Conservation (phyloP, 2,888 invertebrate genomes). For the Mellilla xanthometata region DNA sequence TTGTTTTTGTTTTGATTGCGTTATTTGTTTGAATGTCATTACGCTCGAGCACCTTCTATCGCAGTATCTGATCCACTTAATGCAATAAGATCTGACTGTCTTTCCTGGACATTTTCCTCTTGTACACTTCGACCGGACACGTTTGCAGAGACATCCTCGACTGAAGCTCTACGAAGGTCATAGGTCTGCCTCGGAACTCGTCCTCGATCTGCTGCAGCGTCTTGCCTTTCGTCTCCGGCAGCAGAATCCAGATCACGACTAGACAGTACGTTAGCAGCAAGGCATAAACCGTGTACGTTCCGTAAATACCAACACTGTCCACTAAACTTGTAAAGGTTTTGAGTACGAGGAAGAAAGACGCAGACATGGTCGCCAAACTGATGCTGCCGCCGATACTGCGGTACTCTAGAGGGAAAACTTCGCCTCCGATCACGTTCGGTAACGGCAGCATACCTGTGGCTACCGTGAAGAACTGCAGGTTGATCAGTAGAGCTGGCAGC, state of each 20-base stretch:
- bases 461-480: conserved; percentile 80
- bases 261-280: conserved; percentile 75
- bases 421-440: conserved; percentile 87
- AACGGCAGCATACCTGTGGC: conserved; percentile 84
- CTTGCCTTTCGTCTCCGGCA: conserved; percentile 86
- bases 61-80: conserved; percentile 19
- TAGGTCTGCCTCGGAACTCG: conserved; percentile 61
- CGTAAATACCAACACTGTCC: conserved; percentile 70
- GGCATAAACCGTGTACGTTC: conserved; percentile 82
- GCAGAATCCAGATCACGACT: conserved; percentile 73
- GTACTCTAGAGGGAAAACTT: conserved; percentile 84
- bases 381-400: conserved; percentile 84
- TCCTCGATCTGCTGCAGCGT: conserved; percentile 86
- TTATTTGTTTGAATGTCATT: too few relatives aligned
- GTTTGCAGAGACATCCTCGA: conserved; percentile 48
- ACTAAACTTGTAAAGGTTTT: conserved; percentile 83
- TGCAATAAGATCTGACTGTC: conserved; percentile 45
- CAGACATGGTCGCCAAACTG: conserved; percentile 79
- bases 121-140: conserved; percentile 48
- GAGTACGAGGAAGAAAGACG: conserved; percentile 83
- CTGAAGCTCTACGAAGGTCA: conserved; percentile 46
- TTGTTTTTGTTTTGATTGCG: too few relatives aligned
- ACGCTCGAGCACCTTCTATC: too few relatives aligned
- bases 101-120: conserved; percentile 47
- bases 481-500: conserved; percentile 71